Conservation (phyloP, 2,797 vertebrate genomes). For the Carapus acus region DNA sequence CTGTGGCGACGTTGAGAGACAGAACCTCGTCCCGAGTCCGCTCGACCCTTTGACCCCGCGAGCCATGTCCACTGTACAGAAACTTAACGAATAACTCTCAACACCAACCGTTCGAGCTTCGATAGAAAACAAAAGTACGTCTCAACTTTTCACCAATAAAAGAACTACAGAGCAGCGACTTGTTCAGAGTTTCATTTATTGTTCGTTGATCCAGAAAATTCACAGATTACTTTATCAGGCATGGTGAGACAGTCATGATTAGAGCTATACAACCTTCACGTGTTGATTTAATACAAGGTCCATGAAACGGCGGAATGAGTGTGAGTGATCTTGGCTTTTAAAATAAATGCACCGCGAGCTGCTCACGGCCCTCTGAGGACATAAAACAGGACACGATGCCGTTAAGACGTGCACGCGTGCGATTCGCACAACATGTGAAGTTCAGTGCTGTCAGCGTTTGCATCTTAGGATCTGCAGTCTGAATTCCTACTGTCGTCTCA, state of each 20-base stretch:
- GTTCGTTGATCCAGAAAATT: constrained; percentile 2
- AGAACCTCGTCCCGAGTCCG: constrained; percentile 20
- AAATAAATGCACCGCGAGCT: constrained; percentile 6
- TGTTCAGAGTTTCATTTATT: constrained; percentile 51
- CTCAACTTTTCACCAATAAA: constrained; percentile 50
- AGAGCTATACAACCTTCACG: constrained; percentile 2
- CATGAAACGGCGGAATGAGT: constrained; percentile 1
- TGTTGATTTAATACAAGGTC: neutral
- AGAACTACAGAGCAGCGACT: constrained; percentile 35
- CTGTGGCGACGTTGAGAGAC: constrained; percentile 31
- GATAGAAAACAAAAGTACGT: constrained; percentile 59
- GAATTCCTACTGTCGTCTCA: constrained; percentile 30
- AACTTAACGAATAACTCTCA: constrained; percentile 36
- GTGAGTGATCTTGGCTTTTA: neutral
- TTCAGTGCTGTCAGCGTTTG: constrained; percentile 18
- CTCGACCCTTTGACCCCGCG: constrained; percentile 17
- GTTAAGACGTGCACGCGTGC: constrained; percentile 1
- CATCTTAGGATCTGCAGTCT: constrained; percentile 23
- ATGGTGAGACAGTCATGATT: constrained; percentile 12
- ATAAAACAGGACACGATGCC: constrained; percentile 14
- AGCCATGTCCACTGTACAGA: constrained; percentile 44
- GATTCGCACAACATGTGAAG: constrained; percentile 15
- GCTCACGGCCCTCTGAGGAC: no score
- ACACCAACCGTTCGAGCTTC: constrained; percentile 70
- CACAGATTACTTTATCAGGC: constrained; percentile 17